Base-by-base conservation (phyloP, 2,113 vertebrate species). In the Leiothrix lutea region DNA sequence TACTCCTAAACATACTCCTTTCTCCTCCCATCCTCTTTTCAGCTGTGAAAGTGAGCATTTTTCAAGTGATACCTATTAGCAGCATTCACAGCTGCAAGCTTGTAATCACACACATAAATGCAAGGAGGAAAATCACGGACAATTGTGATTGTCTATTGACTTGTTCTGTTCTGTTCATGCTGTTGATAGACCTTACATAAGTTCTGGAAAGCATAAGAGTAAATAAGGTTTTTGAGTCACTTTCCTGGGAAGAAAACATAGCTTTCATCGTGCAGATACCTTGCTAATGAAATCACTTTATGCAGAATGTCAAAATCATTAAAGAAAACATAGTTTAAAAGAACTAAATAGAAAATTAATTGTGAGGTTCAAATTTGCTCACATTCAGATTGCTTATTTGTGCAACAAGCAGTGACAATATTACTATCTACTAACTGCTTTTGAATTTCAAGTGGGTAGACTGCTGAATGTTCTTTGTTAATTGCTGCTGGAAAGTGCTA, bases 1-100 rank as follows among this genome's bases (percentile, higher is more conserved):
- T 48, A 60, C 11, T 12, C 8, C 5, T 24, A 22, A 13, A 16
- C 2, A 5, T 16, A 45, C 1, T 35, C 0, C 4, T 22, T 26
- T 26, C 5, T 21, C 12, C 20, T 20, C 10, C 2, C 3, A 8
- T 8, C 4, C 2, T 38, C n/a, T 77, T 90, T 74, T 66, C 31
- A 31, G 16, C 8, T 45, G 14, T 83, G 42, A 60, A 74, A 91
- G 6, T 23, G 25, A 35, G 9, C 23, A 22, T 86, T 79, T 79
- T 92, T 86, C 74, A 82, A 64, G 31, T 72, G 48, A 42, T 92
- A 57, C 26, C 28, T 57, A 24, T 72, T 73, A 65, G n/a, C 48
- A 82, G n/a, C 54, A 45, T 66, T 81, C 33, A 38, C 69, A 86
- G 33, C 29, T 23, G 18, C 31, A 78, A 66, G 40, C n/a, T 67